Evolutionary conservation across 2,113 vertebrate genomes (phyloP).

Genomic region (Archilochus colubris): DNA sequence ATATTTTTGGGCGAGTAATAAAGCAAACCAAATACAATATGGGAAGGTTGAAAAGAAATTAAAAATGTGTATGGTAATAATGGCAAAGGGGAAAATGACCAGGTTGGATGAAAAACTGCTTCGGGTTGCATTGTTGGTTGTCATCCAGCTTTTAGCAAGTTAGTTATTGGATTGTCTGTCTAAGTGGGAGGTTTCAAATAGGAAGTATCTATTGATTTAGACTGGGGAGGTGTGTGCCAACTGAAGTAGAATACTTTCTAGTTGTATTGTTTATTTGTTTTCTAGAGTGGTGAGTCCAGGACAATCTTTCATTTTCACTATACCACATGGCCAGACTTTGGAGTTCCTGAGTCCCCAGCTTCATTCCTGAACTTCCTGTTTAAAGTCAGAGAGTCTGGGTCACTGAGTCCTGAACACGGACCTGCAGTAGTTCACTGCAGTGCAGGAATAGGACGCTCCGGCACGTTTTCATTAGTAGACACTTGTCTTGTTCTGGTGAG

Average conservation of each 20-base stretch:
- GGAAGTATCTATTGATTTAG: not conserved
- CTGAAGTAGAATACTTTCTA: not conserved
- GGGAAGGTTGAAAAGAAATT: not conserved
- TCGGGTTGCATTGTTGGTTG: not conserved
- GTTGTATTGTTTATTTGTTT: slow-evolving; percentile 41
- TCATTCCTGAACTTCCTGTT: slow-evolving; percentile 97
- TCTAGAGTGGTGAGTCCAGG: slow-evolving; percentile 88
- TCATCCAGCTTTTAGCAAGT: not conserved
- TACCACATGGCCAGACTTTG: slow-evolving; percentile 99
- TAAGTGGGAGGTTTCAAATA: not conserved
- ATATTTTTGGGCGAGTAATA: not conserved
- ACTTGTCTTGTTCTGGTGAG: slow-evolving; percentile 95
- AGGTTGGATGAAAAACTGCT: not conserved
- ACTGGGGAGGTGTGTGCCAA: not conserved
- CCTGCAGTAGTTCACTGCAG: slow-evolving; percentile 94
- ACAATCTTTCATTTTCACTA: slow-evolving; percentile 98
- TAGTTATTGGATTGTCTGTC: not conserved
- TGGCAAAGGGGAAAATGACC: not conserved
- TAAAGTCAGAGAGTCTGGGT: slow-evolving; percentile 93
- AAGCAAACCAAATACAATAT: not conserved
- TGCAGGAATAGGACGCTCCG: slow-evolving; percentile 94
- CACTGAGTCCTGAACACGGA: slow-evolving; percentile 83
- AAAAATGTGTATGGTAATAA: fast-evolving
- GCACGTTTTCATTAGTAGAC: slow-evolving; percentile 94
- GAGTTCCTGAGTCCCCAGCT: slow-evolving; percentile 96